These are phyloP conservation scores for Erinaceus europaeus DNA, from an alignment of 2,113 vertebrate genomes.

Conservation along the genomic window DNA sequence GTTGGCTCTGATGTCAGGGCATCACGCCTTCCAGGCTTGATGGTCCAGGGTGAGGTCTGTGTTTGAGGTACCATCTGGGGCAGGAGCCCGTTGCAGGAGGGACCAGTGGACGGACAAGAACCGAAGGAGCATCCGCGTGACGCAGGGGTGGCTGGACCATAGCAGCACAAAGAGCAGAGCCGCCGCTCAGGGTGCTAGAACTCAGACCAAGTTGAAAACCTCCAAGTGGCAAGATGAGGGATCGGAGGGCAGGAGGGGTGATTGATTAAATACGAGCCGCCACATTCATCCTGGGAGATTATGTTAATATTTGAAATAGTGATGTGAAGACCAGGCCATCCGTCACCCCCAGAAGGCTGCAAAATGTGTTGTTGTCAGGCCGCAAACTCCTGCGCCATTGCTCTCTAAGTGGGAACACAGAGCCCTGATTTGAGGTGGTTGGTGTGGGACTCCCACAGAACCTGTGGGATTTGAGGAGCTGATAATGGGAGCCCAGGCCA, in stretches of 20 bases:
- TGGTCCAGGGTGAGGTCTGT: not conserved
- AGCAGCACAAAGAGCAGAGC: accelerated
- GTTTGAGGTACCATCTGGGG: not conserved
- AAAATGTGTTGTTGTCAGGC: conserved; percentile 56
- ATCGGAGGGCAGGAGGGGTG: conserved; percentile 50
- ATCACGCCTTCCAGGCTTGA: not conserved
- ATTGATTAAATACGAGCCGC: conserved; percentile 42
- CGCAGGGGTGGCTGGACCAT: not conserved
- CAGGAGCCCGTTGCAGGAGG: not conserved
- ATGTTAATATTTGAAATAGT: conserved; percentile 78
- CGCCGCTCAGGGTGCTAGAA: accelerated
- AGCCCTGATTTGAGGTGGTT: not conserved
- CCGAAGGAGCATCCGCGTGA: not conserved
- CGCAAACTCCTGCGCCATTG: not conserved
- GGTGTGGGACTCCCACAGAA: not conserved
- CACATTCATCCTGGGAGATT: conserved; percentile 73
- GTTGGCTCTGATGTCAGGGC: not conserved
- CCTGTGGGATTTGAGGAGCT: not conserved
- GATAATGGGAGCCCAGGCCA: not conserved
- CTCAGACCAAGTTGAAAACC: not conserved
- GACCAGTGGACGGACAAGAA: not conserved
- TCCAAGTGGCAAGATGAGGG: not conserved
- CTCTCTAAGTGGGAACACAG: not conserved
- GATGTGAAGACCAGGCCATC: conserved; percentile 68
- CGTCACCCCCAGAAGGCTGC: conserved; percentile 68